Conservation (phyloP, 2,113 vertebrate genomes). For the Colius striatus region DNA sequence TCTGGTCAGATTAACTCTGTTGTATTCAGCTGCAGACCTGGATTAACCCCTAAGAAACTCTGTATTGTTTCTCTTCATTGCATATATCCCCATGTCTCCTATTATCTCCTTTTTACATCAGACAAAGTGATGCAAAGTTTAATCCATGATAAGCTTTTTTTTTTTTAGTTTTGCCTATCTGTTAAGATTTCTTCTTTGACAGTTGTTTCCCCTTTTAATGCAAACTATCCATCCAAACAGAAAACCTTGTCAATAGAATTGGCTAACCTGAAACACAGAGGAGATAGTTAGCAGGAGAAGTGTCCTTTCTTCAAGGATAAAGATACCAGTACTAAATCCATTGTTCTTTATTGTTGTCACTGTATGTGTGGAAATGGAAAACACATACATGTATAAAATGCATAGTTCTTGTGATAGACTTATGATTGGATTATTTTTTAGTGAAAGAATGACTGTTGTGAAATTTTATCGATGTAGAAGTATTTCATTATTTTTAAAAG, state of each 20-base stretch:
- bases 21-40: constrained; percentile 69
- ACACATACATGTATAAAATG: background rate
- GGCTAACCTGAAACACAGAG: constrained; percentile 33
- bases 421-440: background rate
- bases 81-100: constrained; percentile 75
- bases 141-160: constrained; percentile 68
- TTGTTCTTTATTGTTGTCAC: background rate
- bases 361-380: background rate
- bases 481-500: background rate
- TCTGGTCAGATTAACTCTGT: constrained; percentile 75
- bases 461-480: background rate
- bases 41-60: constrained; percentile 76
- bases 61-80: constrained; percentile 78
- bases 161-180: constrained; percentile 44
- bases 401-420: background rate
- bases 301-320: background rate
- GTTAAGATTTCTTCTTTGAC: constrained; percentile 63
- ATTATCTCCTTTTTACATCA: constrained; percentile 75
- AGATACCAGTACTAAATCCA: constrained; percentile 10
- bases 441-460: background rate
- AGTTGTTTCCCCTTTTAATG: constrained; percentile 68
- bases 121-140: constrained; percentile 70
- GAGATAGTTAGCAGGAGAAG: background rate
- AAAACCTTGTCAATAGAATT: constrained; percentile 69
- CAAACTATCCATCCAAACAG: constrained; percentile 74